A percentile compares a stretch with the other conserved stretches of the same genome.
These are phyloP conservation scores for Diplodus puntazzo DNA, from an alignment of 2,797 vertebrate species.

Conservation along the genomic window DNA sequence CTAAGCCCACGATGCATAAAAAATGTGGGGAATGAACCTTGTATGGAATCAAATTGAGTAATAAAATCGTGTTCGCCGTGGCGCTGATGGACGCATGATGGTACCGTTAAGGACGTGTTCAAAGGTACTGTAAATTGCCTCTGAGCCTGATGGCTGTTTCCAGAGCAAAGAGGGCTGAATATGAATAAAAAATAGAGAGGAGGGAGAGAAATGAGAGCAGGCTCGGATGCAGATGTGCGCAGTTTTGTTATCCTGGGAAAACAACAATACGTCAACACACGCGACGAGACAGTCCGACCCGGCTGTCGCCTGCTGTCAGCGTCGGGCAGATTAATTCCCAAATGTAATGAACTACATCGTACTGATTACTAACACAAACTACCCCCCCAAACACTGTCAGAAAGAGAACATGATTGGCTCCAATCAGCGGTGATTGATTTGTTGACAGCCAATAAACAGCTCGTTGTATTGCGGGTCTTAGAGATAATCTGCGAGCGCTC, in stretches of 20 bases:
- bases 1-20: conserved; percentile 74
- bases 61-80: conserved; percentile 73
- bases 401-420: too few species aligned
- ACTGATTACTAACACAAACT: too few species aligned
- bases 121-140: conserved; percentile 69
- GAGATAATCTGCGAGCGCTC: too few species aligned
- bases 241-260: not conserved
- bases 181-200: conserved; percentile 41
- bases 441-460: too few species aligned
- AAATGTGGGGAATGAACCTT: conserved; percentile 76
- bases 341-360: too few species aligned
- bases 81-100: conserved; percentile 74
- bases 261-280: not conserved
- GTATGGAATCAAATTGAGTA: conserved; percentile 77
- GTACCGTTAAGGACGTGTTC: conserved; percentile 72
- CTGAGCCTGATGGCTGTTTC: conserved; percentile 62
- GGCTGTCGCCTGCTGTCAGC: not conserved
- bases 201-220: conserved; percentile 27
- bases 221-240: conserved; percentile 38
- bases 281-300: not conserved
- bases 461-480: too few species aligned
- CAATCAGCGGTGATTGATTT: too few species aligned
- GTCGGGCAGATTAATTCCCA: too few species aligned
- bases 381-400: too few species aligned
- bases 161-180: conserved; percentile 55